Conservation (phyloP, 2,888 invertebrate genomes). For the Pollenia amentaria region DNA sequence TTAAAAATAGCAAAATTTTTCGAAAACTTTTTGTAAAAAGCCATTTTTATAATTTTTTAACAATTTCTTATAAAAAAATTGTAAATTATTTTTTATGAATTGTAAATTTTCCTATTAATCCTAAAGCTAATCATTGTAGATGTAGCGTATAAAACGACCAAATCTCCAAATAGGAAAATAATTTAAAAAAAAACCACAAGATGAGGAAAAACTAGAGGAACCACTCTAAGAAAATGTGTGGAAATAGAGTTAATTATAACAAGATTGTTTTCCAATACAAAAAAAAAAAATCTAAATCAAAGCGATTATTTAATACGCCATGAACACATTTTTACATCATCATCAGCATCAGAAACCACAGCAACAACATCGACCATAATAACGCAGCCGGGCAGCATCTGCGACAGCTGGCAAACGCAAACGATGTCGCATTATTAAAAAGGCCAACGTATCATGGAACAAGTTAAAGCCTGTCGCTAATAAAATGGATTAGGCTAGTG, state of each 20-base stretch:
- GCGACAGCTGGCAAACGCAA: constrained; percentile 19
- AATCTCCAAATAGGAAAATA: constrained; percentile 48
- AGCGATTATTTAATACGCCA: constrained; percentile 61
- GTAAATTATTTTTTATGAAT: too few relatives aligned
- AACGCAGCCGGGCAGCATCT: constrained; percentile 16
- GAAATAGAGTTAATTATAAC: constrained; percentile 65
- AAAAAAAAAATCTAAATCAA: constrained; percentile 14
- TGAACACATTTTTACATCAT: constrained; percentile 58
- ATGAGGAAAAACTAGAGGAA: constrained; percentile 65
- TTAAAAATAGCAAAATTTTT: too few relatives aligned
- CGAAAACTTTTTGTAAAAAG: too few relatives aligned
- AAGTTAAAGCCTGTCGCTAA: constrained; percentile 31
- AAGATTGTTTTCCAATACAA: constrained; percentile 31
- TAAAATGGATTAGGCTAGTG: constrained; percentile 67
- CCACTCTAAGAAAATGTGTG: constrained; percentile 58
- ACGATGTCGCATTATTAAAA: constrained; percentile 56
- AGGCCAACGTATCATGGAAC: constrained; percentile 63
- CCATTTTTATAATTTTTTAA: too few relatives aligned
- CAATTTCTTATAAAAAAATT: too few relatives aligned
- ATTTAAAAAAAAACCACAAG: background rate
- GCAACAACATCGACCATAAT: background rate
- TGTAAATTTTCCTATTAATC: background rate
- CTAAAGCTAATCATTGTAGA: background rate
- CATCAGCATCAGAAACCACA: constrained; percentile 26
- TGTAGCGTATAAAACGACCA: background rate